Base-by-base conservation (phyloP, 1,140 invertebrate genomes). In the Drosophila sproati region DNA sequence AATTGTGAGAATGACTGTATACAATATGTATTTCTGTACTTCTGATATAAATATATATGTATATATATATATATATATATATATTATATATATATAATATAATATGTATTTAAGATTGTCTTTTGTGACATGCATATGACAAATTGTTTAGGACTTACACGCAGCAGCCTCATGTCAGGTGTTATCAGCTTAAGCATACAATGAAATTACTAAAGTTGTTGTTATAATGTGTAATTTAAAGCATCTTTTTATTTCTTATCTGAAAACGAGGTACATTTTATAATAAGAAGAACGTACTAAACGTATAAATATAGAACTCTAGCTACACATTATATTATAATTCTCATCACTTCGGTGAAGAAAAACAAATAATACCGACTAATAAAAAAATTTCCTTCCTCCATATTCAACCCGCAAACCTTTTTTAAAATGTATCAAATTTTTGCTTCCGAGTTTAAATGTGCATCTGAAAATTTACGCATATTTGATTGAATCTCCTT, bases 161-260 rank as follows among this genome's bases (percentile, higher is more conserved):
- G 50, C n/a, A n/a, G 31, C 50, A 34, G 31, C n/a, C n/a, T 12
- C 32, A 12, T 52, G 51, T 41, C 51, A 35, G 31, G 31, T 52
- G 32, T 35, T 52, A 35, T 52, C 51, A 52, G n/a, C 32, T 34
- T 34, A n/a, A 35, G n/a, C 32, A 20, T 5, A 52, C 34, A 35
- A 43, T 4, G 43, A 45, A 32, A 10, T 41, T 12, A 31, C 8
- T n/a, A 41, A n/a, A 31, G 28, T 39, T 41, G 3, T 47, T 28
- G 35, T 2, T 32, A 10, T 28, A 43, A 56, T 56, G 54, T 56
- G 54, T 41, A 41, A 56, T 10, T 41, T 35, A 56, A 56, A 48
- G 43, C 39, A 10, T 60, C 47, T 32, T 48, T 8, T 47, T 35
- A 45, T 60, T 43, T 5, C 29, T 41, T 35, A 48, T 48, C 43